Evolutionary conservation across 2,797 vertebrate genomes (phyloP).

Genomic region (Hylomyscus alleni): DNA sequence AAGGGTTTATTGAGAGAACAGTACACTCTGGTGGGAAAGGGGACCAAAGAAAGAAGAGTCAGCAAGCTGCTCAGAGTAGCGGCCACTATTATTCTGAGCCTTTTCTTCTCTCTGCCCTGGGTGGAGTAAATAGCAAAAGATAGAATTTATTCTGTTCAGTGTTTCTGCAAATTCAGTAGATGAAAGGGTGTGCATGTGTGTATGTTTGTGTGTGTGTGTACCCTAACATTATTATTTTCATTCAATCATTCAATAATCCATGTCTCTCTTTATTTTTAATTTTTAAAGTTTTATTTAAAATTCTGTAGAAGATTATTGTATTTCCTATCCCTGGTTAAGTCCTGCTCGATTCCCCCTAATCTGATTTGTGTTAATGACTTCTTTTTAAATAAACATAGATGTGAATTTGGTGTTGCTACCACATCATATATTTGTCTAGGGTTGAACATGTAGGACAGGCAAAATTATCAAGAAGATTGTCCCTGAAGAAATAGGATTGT

Average conservation of each 20-base stretch:
- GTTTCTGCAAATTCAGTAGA: too few relatives aligned
- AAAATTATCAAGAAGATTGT: neutral
- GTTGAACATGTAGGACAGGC: neutral
- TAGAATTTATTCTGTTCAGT: too few relatives aligned
- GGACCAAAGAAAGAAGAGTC: neutral
- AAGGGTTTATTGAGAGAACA: neutral
- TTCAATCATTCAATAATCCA: neutral
- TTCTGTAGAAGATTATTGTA: too few relatives aligned
- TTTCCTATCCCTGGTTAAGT: neutral
- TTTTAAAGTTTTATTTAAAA: neutral
- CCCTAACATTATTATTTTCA: neutral
- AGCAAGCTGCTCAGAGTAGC: neutral
- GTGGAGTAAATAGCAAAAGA: too few relatives aligned
- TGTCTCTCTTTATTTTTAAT: neutral
- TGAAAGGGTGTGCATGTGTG: too few relatives aligned
- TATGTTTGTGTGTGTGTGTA: neutral
- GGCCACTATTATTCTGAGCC: neutral
- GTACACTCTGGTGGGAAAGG: neutral
- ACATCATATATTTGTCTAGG: neutral
- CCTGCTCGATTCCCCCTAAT: neutral
- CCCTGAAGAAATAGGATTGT: neutral
- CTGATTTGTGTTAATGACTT: neutral
- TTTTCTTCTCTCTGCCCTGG: neutral
- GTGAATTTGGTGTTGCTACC: neutral
- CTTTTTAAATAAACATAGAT: neutral